phyloP scores from a whole-genome alignment of 2,797 vertebrate species.

The Acanthopagrus latus region DNA sequence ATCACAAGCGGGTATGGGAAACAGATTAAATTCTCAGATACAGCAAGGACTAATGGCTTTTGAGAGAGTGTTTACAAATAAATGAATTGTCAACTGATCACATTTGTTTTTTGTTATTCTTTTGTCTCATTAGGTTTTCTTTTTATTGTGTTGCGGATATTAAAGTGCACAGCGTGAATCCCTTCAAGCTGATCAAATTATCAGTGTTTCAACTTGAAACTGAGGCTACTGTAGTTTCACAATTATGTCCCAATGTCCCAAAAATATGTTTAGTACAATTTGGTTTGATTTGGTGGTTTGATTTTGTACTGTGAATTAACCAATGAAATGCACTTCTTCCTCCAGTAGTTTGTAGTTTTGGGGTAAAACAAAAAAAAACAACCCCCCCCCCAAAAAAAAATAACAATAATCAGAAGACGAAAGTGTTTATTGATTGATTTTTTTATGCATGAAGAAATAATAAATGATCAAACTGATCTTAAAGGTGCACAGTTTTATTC shows the following conservation, averaged over 20 bases:
- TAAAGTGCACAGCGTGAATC: neutral
- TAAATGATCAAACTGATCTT: no score
- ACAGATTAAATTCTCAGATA: neutral
- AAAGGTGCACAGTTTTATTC: no score
- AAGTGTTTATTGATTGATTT: no score
- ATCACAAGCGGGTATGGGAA: neutral
- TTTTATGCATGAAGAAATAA: no score
- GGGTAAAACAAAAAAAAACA: no score
- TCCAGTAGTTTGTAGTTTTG: constrained; percentile 6
- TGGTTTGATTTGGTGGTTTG: no score
- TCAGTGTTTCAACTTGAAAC: constrained; percentile 21
- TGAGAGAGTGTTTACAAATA: neutral
- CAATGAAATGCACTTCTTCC: neutral
- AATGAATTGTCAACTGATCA: neutral
- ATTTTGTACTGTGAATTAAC: constrained; percentile 9
- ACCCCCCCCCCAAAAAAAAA: no score
- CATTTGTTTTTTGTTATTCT: neutral
- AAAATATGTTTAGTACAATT: neutral
- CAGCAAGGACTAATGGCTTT: neutral
- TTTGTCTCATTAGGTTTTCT: neutral
- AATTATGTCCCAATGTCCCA: neutral
- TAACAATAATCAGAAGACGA: no score
- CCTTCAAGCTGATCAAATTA: constrained; percentile 4
- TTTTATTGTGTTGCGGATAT: neutral
- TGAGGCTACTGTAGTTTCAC: constrained; percentile 1